Evolutionary conservation across 2,888 invertebrate species (phyloP), one percentile per base, ranked within the genome.

Genomic region (Scaptomyza caliginosa): DNA sequence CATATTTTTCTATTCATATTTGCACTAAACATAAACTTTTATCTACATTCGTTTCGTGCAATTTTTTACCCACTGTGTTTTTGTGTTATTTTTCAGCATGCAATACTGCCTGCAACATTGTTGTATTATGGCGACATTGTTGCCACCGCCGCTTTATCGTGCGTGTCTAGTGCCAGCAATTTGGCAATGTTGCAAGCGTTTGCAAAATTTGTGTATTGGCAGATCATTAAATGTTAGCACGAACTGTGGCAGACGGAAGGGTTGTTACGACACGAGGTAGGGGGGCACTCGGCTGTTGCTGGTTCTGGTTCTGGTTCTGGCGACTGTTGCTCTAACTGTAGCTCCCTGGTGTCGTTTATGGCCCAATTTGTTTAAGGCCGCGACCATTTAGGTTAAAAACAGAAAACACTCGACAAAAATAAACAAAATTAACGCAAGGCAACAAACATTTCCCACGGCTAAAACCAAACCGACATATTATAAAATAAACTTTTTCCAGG

Each of bases 341-440:
- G 42, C 43, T 45, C 45, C 71, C 60, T 17, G 26, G 38, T 56
- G 69, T 13, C 38, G 48, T 8, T 42, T 42, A 36, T 59, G 57
- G 46, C 59, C 72, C 70, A 76, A 84, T 86, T 80, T 81, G 79
- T 81, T 59, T 64, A 46, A 58, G 60, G 58, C 70, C 62, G 51
- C 42, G 65, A 54, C 62, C 68, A 78, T 67, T 59, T 68, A 43
- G 45, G 40, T 17, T 45, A 50, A 24, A 56, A 52, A 43, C 11
- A 42, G 32, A 36, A 72, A 68, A 51, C 55, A 45, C 60, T 65
- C 62, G 57, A 34, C 63, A 60, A 67, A 81, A 78, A 81, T 78
- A 81, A 81, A 77, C 82, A 81, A 77, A 81, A 77, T 81, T 63
- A 81, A 63, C 66, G 75, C 70, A 77, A 65, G 68, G 74, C 76